A percentile compares a stretch with the other conserved stretches of the same genome.
Conservation (phyloP, 2,888 invertebrate species). For the Diarsia brunnea region DNA sequence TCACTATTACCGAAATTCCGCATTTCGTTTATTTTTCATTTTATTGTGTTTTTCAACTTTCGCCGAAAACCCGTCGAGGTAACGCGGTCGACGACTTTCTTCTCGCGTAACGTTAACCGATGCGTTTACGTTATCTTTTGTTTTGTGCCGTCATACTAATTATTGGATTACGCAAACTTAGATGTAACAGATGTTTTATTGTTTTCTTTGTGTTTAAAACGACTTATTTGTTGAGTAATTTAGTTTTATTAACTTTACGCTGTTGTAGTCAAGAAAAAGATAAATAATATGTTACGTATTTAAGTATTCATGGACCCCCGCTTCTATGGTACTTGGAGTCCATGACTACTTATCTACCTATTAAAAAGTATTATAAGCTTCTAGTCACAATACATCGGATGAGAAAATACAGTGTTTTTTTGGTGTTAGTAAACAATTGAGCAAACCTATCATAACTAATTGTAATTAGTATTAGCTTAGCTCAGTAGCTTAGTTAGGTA, state of each 20-base stretch:
- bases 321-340: too few relatives aligned
- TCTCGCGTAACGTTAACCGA: conserved; percentile 65
- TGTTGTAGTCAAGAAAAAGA: not conserved
- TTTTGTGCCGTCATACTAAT: conserved; percentile 71
- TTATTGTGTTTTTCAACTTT: conserved; percentile 67
- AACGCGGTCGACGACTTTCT: conserved; percentile 62
- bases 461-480: not conserved
- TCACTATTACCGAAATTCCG: conserved; percentile 58
- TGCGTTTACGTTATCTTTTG: conserved; percentile 71
- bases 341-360: too few relatives aligned
- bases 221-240: conserved; percentile 34
- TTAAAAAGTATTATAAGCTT: not conserved
- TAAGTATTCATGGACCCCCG: too few relatives aligned
- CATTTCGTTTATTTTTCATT: conserved; percentile 55
- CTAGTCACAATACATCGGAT: not conserved
- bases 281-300: not conserved
- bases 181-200: conserved; percentile 56
- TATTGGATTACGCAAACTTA: conserved; percentile 69
- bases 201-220: conserved; percentile 34
- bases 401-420: conserved; percentile 1
- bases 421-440: conserved; percentile 2
- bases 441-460: not conserved
- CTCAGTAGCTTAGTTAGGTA: not conserved
- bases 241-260: conserved; percentile 23
- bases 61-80: conserved; percentile 69